Base-by-base conservation (phyloP, 2,113 vertebrate genomes). In the Rhabdornis inornatus region DNA sequence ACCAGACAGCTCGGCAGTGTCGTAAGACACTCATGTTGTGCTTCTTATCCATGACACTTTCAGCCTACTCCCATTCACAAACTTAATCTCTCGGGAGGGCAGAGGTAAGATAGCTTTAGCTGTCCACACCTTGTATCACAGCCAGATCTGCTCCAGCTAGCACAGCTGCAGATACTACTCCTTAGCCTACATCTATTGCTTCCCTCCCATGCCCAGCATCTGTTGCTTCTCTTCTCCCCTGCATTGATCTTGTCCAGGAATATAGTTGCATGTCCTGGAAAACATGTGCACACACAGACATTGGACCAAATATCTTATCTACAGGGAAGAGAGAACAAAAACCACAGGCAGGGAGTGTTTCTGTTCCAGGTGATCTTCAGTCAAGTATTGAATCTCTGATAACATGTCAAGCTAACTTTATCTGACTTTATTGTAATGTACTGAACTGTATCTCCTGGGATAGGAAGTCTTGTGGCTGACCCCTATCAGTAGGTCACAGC, bases 231-330 rank as follows among this genome's bases (percentile, higher is more conserved):
- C 49, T 44, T 70, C 39, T 50, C 27, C 7, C 35, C 52, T 59
- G 6, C 1, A 1, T 1, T 81, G 52, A 89, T 89, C 60, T 40
- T 15, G 9, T 33, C 18, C 31, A 74, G 50, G 16, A 35, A 30
- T 25, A 83, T 4, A 39, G 40, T 6, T 72, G 22, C 50, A 65
- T 2, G 2, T 11, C 21, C 64, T 42, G 55, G 60, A 92, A 81
- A 83, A 30, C 28, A 78, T 40, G 23, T 39, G 30, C 17, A 39
- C 22, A 60, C 37, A 68, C 37, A 90, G 60, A 82, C 52, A 91
- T 71, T 89, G 90, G 84, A 96, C 72, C 60, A 92, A 89, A 4
- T 84, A 95, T 74, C 87, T 92, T 81, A 89, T 78, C 93, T 87
- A 59, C 25, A 82, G 20, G 69, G 40, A 87, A 63, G 12, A 47